Evolutionary conservation across 2,888 invertebrate genomes (phyloP).

Genomic region (Alitta virens): DNA sequence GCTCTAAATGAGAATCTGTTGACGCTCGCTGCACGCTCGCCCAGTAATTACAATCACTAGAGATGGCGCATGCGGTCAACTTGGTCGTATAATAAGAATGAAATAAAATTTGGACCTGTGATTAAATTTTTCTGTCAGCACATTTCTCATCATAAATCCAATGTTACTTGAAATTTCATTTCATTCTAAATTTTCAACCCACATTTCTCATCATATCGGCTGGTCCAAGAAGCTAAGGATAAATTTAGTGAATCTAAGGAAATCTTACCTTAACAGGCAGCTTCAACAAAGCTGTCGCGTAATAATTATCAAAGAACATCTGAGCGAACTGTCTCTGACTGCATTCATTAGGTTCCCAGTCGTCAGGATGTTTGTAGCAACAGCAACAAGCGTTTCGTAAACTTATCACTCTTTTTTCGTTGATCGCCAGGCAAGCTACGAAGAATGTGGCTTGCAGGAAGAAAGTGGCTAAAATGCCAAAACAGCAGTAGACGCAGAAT

Average conservation of each 20-base stretch:
- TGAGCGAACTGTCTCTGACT: conserved; percentile 64
- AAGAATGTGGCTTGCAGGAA: conserved; percentile 73
- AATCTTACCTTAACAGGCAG: conserved; percentile 65
- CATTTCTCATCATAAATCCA: too few species aligned
- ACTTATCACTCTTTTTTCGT: conserved; percentile 57
- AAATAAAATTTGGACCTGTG: too few species aligned
- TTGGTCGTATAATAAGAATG: too few species aligned
- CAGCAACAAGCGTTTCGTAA: conserved; percentile 15
- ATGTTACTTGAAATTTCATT: too few species aligned
- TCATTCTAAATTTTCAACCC: too few species aligned
- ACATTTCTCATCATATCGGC: too few species aligned
- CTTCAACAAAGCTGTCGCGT: conserved; percentile 68
- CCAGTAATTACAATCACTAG: too few species aligned
- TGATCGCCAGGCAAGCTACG: conserved; percentile 73
- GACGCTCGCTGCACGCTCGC: too few species aligned
- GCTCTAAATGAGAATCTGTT: too few species aligned
- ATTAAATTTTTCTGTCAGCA: too few species aligned
- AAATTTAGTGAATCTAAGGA: neutral
- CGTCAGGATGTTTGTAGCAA: conserved; percentile 23
- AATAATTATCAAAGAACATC: conserved; percentile 64
- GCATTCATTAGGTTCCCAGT: conserved; percentile 61
- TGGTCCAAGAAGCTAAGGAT: too few species aligned
- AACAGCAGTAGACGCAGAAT: conserved; percentile 78
- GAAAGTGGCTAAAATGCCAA: conserved; percentile 73
- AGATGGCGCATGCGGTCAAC: too few species aligned